Conservation (phyloP, 2,888 invertebrate genomes). For the Papilio demoleus region DNA sequence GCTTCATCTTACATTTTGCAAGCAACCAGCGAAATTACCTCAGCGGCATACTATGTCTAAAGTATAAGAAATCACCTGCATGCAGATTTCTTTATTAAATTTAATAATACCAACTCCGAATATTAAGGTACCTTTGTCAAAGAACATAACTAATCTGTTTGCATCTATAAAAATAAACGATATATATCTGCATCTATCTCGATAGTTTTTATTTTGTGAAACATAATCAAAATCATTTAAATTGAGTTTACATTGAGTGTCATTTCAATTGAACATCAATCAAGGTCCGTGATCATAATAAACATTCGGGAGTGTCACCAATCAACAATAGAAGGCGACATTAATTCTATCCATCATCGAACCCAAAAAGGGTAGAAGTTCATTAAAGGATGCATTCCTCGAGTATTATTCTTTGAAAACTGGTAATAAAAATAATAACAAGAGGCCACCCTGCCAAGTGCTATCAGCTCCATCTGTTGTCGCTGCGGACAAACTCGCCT, state of each 20-base stretch:
- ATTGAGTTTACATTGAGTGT: constrained; percentile 31
- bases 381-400: constrained; percentile 83
- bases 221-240: constrained; percentile 20
- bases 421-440: constrained; percentile 84
- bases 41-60: too few relatives aligned
- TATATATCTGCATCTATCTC: constrained; percentile 1
- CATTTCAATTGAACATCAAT: constrained; percentile 39
- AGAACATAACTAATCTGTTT: not conserved
- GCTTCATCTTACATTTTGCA: too few relatives aligned
- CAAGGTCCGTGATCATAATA: constrained; percentile 49
- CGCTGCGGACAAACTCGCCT: constrained; percentile 83
- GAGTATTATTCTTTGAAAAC: constrained; percentile 83
- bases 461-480: constrained; percentile 84
- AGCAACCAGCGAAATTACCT: too few relatives aligned
- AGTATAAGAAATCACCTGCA: too few relatives aligned
- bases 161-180: not conserved
- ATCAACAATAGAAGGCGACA: constrained; percentile 80
- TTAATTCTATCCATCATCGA: constrained; percentile 82
- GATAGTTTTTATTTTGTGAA: constrained; percentile 21
- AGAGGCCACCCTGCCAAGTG: constrained; percentile 84
- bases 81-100: too few relatives aligned
- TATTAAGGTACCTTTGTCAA: not conserved
- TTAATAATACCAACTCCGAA: too few relatives aligned
- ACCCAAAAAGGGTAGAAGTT: constrained; percentile 82
- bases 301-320: constrained; percentile 76